Conservation (phyloP, 2,888 invertebrate species). For the Coenonympha glycerion region DNA sequence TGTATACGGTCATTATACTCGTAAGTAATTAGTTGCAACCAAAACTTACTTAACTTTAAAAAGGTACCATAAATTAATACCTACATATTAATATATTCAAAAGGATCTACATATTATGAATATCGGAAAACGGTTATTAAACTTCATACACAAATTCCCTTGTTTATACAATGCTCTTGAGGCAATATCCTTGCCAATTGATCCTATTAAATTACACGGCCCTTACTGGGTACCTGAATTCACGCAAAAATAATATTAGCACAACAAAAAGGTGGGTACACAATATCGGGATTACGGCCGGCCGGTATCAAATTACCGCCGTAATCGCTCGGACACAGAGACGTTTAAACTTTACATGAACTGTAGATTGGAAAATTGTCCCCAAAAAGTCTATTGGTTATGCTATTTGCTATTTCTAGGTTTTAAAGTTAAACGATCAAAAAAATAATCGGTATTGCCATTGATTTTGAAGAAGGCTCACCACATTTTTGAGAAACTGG, state of each 20-base stretch:
- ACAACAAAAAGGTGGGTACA: conserved; percentile 8
- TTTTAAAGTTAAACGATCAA: too few species aligned
- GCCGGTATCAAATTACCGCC: conserved; percentile 47
- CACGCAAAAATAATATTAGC: conserved; percentile 13
- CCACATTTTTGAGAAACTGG: too few species aligned
- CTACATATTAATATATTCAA: too few species aligned
- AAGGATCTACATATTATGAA: too few species aligned
- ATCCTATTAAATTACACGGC: conserved; percentile 17
- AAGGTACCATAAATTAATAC: too few species aligned
- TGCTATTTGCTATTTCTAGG: too few species aligned
- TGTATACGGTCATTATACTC: too few species aligned
- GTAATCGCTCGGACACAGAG: conserved; percentile 51
- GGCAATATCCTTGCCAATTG: conserved; percentile 7
- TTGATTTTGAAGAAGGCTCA: too few species aligned
- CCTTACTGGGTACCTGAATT: conserved; percentile 3
- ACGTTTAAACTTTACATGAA: background rate
- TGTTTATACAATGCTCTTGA: background rate
- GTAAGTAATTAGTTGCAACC: too few species aligned
- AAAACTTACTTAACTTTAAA: too few species aligned
- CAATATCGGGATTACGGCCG: conserved; percentile 16
- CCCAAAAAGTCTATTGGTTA: too few species aligned
- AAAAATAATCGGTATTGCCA: too few species aligned
- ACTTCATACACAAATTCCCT: background rate
- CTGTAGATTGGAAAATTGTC: background rate
- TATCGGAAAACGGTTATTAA: background rate